Evolutionary conservation across 2,888 invertebrate species (phyloP), one percentile per base, ranked within the genome.

Genomic region (Caenorhabditis virilis): DNA sequence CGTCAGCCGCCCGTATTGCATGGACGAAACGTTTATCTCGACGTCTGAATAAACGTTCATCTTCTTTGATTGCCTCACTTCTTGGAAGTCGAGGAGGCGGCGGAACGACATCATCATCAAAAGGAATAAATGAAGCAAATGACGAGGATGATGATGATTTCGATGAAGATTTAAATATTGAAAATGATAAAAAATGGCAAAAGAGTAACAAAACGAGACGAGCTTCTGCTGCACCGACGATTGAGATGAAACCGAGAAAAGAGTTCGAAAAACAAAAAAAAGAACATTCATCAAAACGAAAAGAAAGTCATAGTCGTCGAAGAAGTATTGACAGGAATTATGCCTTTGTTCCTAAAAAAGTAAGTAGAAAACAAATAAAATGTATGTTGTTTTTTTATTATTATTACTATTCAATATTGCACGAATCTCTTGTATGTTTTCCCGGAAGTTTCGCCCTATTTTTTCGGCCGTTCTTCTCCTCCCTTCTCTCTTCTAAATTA

Each of bases 11-110:
- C n/a, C 62, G 63, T 38, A 35, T 57, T 15, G 57, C 63, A 4
- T 63, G 63, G 63, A 63, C 56, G 4, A 63, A 63, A 43, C 52
- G 63, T 22, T 35, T 63, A 11, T 63, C 63, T 7, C 51, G 63
- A 27, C 63, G 57, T 2, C 42, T 63, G 16, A 63, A 57, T 36
- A 63, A 63, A 23, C 48, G 63, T 20, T 52, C 52, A n/a, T 57
- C 57, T 1, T 63, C 63, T 1, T 48, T 63, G 38, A 63, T 63
- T 27, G 63, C 63, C 13, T 57, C 57, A 9, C 45, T 63, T 6
- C 35, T 63, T 18, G 63, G 63, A 6, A 53, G 53, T 53, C 43
- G 63, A 39, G 53, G 48, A n/a, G 63, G 57, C n/a, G 63, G 57
- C n/a, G 48, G 52, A 18, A 53, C 48, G 23, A 63, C 56, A 11